These are phyloP conservation scores for Allolobophora icterica DNA, from an alignment of 2,888 invertebrate genomes.

Conservation along the genomic window DNA sequence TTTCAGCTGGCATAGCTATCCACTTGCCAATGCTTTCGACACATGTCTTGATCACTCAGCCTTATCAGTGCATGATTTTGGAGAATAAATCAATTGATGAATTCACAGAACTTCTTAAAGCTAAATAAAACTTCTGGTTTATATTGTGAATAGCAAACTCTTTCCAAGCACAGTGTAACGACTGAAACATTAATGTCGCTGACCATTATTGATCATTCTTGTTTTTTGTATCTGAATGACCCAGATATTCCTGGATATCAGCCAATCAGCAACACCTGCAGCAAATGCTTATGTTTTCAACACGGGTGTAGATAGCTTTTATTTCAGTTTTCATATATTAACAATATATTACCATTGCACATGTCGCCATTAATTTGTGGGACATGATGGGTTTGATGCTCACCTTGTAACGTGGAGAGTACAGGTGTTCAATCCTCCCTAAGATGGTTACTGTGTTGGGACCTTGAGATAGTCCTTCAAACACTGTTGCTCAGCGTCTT, in stretches of 20 bases:
- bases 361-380: not conserved
- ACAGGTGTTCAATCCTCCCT: too few species aligned
- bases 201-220: not conserved
- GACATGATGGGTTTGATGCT: too few species aligned
- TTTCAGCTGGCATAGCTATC: not conserved
- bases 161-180: not conserved
- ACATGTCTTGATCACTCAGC: not conserved
- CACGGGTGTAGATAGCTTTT: not conserved
- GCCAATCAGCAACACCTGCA: not conserved
- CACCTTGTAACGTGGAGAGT: too few species aligned
- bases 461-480: too few species aligned
- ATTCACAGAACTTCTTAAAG: not conserved
- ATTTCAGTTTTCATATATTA: not conserved
- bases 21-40: not conserved
- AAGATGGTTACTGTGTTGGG: too few species aligned
- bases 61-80: too few species aligned
- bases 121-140: not conserved
- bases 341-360: not conserved
- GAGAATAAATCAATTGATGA: too few species aligned
- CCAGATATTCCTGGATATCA: not conserved
- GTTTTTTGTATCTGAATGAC: not conserved
- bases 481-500: too few species aligned
- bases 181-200: not conserved
- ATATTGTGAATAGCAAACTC: not conserved
- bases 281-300: not conserved